Evolutionary conservation across 2,888 invertebrate genomes (phyloP).

Genomic region (Sinopyrophorus schimmeli): DNA sequence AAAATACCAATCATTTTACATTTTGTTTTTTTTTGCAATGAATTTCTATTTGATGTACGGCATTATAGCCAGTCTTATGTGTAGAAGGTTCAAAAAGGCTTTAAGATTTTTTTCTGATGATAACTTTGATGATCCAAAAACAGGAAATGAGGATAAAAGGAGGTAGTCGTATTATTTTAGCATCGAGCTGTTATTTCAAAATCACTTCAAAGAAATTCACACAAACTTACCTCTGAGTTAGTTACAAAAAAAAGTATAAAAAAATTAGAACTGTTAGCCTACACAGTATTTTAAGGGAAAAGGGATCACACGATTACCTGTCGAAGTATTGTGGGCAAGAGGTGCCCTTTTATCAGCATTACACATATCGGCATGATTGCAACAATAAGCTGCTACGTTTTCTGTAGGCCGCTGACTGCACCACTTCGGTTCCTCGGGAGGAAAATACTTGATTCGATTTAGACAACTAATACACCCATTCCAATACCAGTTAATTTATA

Average conservation of each 20-base stretch:
- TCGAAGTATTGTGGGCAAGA: conserved; percentile 31
- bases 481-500: conserved; percentile 23
- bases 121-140: too few relatives aligned
- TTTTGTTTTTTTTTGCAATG: not conserved
- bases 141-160: conserved; percentile 5
- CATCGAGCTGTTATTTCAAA: conserved; percentile 8
- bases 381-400: conserved; percentile 53
- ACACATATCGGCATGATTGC: conserved; percentile 63
- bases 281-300: conserved; percentile 15
- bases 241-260: conserved; percentile 24
- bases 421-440: conserved; percentile 62
- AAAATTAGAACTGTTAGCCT: conserved; percentile 35
- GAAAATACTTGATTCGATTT: conserved; percentile 57
- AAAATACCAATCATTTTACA: too few relatives aligned
- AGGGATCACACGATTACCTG: too few relatives aligned
- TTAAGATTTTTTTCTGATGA: too few relatives aligned
- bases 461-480: conserved; percentile 47
- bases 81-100: not conserved
- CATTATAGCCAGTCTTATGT: conserved; percentile 11
- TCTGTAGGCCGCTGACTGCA: conserved; percentile 55
- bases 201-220: conserved; percentile 13
- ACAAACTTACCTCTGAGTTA: conserved; percentile 22
- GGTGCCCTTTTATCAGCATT: conserved; percentile 53
- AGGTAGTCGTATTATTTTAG: conserved; percentile 7
- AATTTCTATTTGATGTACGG: too few relatives aligned